Evolutionary conservation across 2,888 invertebrate genomes (phyloP).

Genomic region (Dryadula phaetusa): DNA sequence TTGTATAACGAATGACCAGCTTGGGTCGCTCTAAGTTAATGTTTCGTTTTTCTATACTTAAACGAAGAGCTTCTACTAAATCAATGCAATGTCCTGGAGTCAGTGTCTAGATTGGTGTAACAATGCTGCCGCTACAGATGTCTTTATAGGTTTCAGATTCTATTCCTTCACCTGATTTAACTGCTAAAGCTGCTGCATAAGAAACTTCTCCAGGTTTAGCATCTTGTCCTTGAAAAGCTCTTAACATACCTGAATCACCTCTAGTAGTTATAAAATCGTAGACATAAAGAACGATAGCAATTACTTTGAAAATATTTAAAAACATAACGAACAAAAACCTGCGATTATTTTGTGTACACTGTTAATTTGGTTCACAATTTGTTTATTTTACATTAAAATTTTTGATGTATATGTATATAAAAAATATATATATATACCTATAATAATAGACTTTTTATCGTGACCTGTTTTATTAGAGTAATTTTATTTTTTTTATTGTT

Average conservation of each 20-base stretch:
- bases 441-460: too few relatives aligned
- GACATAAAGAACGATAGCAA: neutral
- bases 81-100: slow-evolving; percentile 5
- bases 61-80: neutral
- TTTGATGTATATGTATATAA: too few relatives aligned
- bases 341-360: neutral
- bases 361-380: too few relatives aligned
- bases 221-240: neutral
- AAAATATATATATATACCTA: too few relatives aligned
- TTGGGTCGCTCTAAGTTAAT: neutral
- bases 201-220: neutral
- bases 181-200: neutral
- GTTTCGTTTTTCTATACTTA: too few relatives aligned
- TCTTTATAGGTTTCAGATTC: neutral
- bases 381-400: too few relatives aligned
- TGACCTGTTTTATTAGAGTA: too few relatives aligned
- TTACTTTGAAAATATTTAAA: neutral
- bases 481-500: too few relatives aligned
- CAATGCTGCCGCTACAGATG: neutral
- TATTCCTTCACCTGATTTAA: neutral
- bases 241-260: neutral
- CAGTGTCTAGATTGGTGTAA: neutral
- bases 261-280: neutral
- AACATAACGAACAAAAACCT: neutral
- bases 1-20: neutral